A percentile compares a stretch with the other conserved stretches of the same genome.
These are phyloP conservation scores for Gobionotothen gibberifrons DNA, from an alignment of 2,797 vertebrate genomes.

Conservation along the genomic window DNA sequence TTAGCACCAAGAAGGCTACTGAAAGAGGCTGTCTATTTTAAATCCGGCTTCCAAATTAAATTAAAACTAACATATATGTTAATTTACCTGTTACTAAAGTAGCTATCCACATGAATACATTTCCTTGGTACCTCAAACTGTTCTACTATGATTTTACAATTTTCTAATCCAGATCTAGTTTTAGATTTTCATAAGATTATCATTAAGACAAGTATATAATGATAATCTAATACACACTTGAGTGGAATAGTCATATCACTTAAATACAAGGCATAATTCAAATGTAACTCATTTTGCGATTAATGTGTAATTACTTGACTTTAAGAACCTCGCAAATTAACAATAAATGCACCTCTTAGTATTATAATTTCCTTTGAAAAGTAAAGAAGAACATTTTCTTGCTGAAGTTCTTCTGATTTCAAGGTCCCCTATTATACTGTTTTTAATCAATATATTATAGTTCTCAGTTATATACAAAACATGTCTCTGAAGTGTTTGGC, in stretches of 20 bases:
- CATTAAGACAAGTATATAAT: neutral
- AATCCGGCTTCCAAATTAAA: neutral
- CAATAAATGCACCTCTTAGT: neutral
- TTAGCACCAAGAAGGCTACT: neutral
- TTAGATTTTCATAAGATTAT: neutral
- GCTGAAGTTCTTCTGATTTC: neutral
- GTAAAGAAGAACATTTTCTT: neutral
- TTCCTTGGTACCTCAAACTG: neutral
- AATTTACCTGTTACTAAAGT: neutral
- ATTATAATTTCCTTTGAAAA: constrained; percentile 3
- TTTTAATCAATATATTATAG: too few species aligned
- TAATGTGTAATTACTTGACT: constrained; percentile 11
- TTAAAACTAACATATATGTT: neutral
- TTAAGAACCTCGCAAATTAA: neutral
- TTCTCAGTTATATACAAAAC: too few species aligned
- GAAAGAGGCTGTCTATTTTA: neutral
- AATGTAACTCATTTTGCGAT: neutral
- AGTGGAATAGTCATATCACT: neutral
- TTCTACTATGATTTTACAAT: neutral
- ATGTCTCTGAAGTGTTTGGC: too few species aligned
- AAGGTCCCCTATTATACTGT: too few species aligned
- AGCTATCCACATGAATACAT: neutral
- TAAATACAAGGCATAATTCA: neutral
- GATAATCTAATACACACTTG: neutral
- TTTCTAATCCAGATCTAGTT: neutral